Conservation (phyloP, 1,140 invertebrate genomes). For the Aphelenchoides avenae region DNA sequence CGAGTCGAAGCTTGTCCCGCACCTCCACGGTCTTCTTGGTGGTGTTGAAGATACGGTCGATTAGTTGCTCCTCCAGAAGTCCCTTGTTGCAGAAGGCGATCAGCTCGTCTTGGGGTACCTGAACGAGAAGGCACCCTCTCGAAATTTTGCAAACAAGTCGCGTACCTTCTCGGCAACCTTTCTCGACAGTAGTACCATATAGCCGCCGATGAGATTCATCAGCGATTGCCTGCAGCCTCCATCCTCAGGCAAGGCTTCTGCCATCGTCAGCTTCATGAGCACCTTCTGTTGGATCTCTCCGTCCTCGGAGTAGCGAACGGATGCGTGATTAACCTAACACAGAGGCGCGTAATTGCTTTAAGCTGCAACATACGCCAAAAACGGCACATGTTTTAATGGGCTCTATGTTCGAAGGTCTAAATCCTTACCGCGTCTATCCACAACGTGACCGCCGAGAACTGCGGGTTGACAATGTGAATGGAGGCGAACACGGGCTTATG, state of each 20-base stretch:
- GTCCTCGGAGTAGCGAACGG: too few relatives aligned
- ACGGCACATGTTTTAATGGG: too few relatives aligned
- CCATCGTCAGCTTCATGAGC: constrained; percentile 1
- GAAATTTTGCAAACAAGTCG: too few relatives aligned
- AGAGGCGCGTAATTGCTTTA: too few relatives aligned
- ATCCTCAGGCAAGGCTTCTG: constrained; percentile 1
- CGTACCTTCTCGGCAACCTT: too few relatives aligned
- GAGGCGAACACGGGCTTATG: constrained; percentile 90
- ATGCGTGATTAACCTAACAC: too few relatives aligned
- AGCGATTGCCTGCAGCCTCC: constrained; percentile 18
- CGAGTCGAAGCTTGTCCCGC: constrained; percentile 21
- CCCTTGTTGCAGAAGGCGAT: constrained; percentile 17
- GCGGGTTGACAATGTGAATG: constrained; percentile 76
- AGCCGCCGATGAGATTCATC: constrained; percentile 20
- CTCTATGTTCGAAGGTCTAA: too few relatives aligned
- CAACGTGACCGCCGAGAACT: constrained; percentile 85
- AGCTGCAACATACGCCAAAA: too few relatives aligned
- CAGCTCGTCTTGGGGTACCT: constrained; percentile 28
- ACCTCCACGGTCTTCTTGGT: constrained; percentile 19
- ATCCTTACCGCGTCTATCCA: constrained; percentile 79
- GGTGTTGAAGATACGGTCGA: constrained; percentile 27
- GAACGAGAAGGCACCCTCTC: too few relatives aligned
- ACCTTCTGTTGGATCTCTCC: too few relatives aligned
- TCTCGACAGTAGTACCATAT: constrained; percentile 15
- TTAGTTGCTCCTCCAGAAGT: constrained; percentile 30